These are phyloP conservation scores for Leucoraja ocellata DNA, from an alignment of 2,797 vertebrate species.

Conservation along the genomic window DNA sequence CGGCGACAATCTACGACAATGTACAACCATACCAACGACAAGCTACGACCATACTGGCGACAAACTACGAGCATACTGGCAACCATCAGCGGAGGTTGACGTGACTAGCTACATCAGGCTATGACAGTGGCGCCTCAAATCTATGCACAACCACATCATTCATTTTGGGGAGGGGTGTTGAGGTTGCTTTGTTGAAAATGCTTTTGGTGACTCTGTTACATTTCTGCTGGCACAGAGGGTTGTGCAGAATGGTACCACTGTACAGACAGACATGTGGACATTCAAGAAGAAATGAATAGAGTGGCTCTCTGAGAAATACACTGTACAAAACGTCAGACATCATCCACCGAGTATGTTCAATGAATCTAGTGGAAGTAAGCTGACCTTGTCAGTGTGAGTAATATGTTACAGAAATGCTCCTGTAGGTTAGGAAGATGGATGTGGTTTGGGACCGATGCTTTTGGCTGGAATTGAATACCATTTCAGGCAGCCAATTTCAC, in stretches of 20 bases:
- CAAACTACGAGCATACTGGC: no score
- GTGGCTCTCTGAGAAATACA: neutral
- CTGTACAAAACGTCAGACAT: neutral
- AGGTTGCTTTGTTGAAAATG: neutral
- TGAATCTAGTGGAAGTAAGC: conserved; percentile 28
- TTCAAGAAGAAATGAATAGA: conserved; percentile 4
- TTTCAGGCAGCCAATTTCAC: conserved; percentile 34
- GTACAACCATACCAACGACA: no score
- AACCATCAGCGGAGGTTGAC: no score
- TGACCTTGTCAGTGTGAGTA: conserved; percentile 33
- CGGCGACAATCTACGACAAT: no score
- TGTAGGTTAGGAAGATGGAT: conserved; percentile 34
- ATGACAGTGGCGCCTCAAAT: neutral
- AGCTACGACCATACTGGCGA: no score
- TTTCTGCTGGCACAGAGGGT: neutral
- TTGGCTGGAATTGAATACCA: conserved; percentile 23
- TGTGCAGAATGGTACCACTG: neutral
- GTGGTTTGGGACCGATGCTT: conserved; percentile 20
- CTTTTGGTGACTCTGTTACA: no score
- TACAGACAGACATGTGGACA: neutral
- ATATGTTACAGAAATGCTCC: conserved; percentile 19
- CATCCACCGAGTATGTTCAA: conserved; percentile 12
- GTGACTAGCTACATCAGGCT: no score
- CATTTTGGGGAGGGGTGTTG: neutral
- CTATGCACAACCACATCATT: neutral